A percentile compares a stretch with the other conserved stretches of the same genome.
These are phyloP conservation scores for Phymastichus coffea DNA, from an alignment of 1,140 invertebrate species.

Conservation along the genomic window DNA sequence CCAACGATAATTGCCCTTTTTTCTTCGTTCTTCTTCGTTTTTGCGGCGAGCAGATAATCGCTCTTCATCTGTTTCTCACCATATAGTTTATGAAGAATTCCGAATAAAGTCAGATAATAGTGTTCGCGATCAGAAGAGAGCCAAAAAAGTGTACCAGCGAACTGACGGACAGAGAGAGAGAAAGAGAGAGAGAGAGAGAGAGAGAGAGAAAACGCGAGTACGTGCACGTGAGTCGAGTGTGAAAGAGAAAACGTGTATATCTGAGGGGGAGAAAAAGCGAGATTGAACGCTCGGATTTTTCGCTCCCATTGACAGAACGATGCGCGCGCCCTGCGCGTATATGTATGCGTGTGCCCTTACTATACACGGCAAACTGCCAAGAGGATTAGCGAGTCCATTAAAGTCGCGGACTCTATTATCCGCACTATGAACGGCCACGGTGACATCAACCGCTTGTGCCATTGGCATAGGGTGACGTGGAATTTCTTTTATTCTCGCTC, in stretches of 20 bases:
- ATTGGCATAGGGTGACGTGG: slow-evolving; percentile 37
- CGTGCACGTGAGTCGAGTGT: background rate
- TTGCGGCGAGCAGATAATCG: too few relatives aligned
- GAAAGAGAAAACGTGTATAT: background rate
- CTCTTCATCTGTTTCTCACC: too few relatives aligned
- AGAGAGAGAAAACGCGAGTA: slow-evolving; percentile 18
- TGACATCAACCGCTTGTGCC: slow-evolving; percentile 53
- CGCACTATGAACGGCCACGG: slow-evolving; percentile 37
- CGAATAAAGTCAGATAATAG: too few relatives aligned
- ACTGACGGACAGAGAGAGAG: background rate
- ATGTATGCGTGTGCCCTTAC: slow-evolving; percentile 9
- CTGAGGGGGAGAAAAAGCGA: background rate
- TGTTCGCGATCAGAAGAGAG: too few relatives aligned
- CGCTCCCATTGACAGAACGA: slow-evolving; percentile 23
- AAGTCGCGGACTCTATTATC: slow-evolving; percentile 60
- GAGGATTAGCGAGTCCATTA: slow-evolving; percentile 60
- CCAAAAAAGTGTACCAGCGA: background rate
- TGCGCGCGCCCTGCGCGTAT: slow-evolving; percentile 1
- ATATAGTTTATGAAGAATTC: too few relatives aligned
- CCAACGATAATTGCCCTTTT: too few relatives aligned
- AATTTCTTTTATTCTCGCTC: slow-evolving; percentile 17
- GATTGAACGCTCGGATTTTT: background rate
- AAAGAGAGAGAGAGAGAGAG: background rate
- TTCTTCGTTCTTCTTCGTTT: too few relatives aligned
- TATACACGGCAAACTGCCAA: slow-evolving; percentile 50